These are phyloP conservation scores for Dascillus cervinus DNA, from an alignment of 2,888 invertebrate genomes.

Conservation along the genomic window DNA sequence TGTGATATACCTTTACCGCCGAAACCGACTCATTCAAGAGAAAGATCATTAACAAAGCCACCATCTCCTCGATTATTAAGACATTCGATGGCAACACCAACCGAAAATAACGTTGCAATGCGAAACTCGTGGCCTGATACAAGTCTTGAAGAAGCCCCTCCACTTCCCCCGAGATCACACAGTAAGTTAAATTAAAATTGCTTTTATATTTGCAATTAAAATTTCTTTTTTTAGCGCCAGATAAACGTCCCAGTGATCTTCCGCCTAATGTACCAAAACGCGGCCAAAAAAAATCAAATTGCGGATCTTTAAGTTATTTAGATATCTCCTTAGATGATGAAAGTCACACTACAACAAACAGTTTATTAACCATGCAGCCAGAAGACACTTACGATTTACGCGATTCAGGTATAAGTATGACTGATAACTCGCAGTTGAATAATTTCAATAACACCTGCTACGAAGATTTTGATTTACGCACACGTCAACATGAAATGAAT, in stretches of 20 bases:
- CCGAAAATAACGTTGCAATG: constrained; percentile 44
- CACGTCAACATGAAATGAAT: constrained; percentile 38
- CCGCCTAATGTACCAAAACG: constrained; percentile 42
- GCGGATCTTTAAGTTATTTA: constrained; percentile 43
- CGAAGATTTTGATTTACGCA: constrained; percentile 38
- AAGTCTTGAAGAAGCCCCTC: constrained; percentile 58
- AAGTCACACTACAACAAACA: constrained; percentile 26
- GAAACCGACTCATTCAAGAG: constrained; percentile 42
- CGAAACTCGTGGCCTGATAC: constrained; percentile 52
- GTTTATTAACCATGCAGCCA: constrained; percentile 20
- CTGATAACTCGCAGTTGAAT: constrained; percentile 36
- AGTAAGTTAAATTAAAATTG: constrained; percentile 41
- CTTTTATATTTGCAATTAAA: constrained; percentile 1
- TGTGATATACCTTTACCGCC: constrained; percentile 44
- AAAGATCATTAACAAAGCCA: constrained; percentile 47
- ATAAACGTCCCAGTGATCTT: constrained; percentile 46
- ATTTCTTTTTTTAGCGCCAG: constrained; percentile 42
- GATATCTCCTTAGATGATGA: constrained; percentile 45
- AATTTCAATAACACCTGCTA: constrained; percentile 41
- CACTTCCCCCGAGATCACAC: constrained; percentile 72
- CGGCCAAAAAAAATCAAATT: constrained; percentile 41
- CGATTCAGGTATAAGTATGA: constrained; percentile 47
- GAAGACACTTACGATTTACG: constrained; percentile 43
- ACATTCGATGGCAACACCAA: constrained; percentile 47
- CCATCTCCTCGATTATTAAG: constrained; percentile 48